Evolutionary conservation across 2,113 vertebrate genomes (phyloP), one percentile per base, ranked within the genome.

Genomic region (Perca schrenkii): DNA sequence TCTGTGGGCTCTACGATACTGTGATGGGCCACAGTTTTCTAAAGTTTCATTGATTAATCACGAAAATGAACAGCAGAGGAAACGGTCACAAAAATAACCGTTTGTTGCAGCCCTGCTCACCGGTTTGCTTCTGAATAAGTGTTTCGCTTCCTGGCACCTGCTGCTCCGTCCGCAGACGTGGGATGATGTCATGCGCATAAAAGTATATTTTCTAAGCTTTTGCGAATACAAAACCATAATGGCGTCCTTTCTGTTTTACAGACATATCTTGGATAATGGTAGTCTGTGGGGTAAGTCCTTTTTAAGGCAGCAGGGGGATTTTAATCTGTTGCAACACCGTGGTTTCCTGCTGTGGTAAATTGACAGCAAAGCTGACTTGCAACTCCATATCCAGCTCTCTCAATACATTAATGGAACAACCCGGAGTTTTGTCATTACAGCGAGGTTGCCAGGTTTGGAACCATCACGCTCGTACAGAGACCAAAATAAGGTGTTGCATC

Each of bases 391-490:
- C 25, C 47, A 66, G 22, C 4, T 52, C 68, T 62, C 22, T 57
- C 16, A 56, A 17, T 17, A 53, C 46, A 31, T 6, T 43, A 12
- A 63, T 46, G 25, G 63, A 65, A 52, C 31, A 31, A 72, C 52
- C 49, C 22, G 47, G 16, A 46, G 12, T 63, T 22, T 52, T 49
- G 50, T 56, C 47, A 43, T 47, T 58, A 46, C 83, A 46, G 17
- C 22, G 63, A 73, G 67, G 74, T 58, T 74, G 36, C 25, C 58
- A 54, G 61, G n/a, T 62, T 63, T 16, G 34, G 69, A 52, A 1
- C 15, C 49, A 60, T 34, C 8, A 21, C 16, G 54, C 25, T 53
- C 22, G 17, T 34, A 34, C 34, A 34, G 34, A 34, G 34, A 28
- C 28, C 31, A 34, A 63, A 75, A 75, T 79, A 47, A 28, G 36